Evolutionary conservation across 2,888 invertebrate species (phyloP), one percentile per base, ranked within the genome.

Genomic region (Uloborus plumipes): DNA sequence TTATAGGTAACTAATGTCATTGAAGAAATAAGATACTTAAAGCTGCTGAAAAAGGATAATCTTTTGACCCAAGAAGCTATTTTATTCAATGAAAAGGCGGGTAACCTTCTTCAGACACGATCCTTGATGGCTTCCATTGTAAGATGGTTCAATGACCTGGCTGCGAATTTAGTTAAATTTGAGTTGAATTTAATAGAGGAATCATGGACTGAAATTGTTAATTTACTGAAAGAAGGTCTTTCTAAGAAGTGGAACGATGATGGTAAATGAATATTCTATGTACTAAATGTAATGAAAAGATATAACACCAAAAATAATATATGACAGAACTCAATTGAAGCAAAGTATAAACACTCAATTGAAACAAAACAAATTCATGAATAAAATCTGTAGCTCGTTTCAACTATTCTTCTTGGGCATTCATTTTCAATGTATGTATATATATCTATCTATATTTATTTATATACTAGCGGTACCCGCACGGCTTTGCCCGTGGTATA

Each of bases 121-220:
- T 82, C 76, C 22, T 71, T 82, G 26, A n/a, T 82, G 18, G 72
- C 82, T 16, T 75, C 55, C 47, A 66, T 55, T 61, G 16, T 61
- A 4, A n/a, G n/a, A 26, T 82, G 82, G 82, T 82, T 66, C 55
- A 82, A 71, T 72, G 66, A 71, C 51, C 64, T 82, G 26, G 26
- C 3, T 51, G n/a, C 47, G 20, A 72, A 61, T 61, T 72, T 76
- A 39, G 20, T 72, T 66, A 61, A 65, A 2, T 18, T 47, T 71
- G 82, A 82, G 67, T 72, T 39, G 49, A 51, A 47, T 14, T 58
- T 82, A 47, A 47, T 82, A 31, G 26, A 22, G 13, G 49, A 65
- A 20, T 51, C 71, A 4, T 82, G 82, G 82, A 39, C 66, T 11
- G 53, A 72, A 58, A 49, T 82, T 51, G 50, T 13, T 26, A 1